Evolutionary conservation across 1,140 invertebrate genomes (phyloP), one percentile per base, ranked within the genome.

Genomic region (Bombus superbus): DNA sequence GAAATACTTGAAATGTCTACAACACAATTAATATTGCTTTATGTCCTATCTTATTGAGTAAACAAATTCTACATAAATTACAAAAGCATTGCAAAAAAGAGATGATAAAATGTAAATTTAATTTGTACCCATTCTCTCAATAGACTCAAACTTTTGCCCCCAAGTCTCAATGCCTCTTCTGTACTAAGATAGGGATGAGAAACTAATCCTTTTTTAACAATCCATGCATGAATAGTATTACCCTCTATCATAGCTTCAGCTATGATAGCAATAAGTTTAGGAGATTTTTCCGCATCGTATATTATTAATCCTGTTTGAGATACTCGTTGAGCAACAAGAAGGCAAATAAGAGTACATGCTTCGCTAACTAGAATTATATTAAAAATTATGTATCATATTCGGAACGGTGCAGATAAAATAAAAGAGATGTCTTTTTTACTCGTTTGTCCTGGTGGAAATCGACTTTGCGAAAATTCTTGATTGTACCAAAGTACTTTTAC

Each of bases 261-360:
- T 71, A 95, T 91, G 42, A 94, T 87, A 59, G 88, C 81, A 74
- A 91, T 92, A 10, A 95, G 85, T 73, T 89, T 86, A 42, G 78
- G 83, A 83, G 75, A 92, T 35, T 87, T 84, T 75, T 94, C 92
- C 40, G 94, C 42, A 62, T 92, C 83, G 42, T 69, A 62, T 72
- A 95, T 85, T n/a, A 88, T 86, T 13, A 93, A 76, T 77, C 87
- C 81, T 44, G 72, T 86, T 77, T 92, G 89, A 79, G 90, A 92
- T 86, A 95, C 89, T 62, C 90, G 78, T 90, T 93, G 94, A 44
- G 94, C 94, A 25, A 95, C 87, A 8, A 95, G 87, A 13, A 95
- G 87, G 85, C 95, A 95, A 87, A 95, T 95, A 72, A 95, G 88
- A 25, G 95, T 95, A 79, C 95, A 95, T 15, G 94, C 95, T 88